Evolutionary conservation across 2,113 vertebrate genomes (phyloP).

Genomic region (Phrynosoma platyrhinos): DNA sequence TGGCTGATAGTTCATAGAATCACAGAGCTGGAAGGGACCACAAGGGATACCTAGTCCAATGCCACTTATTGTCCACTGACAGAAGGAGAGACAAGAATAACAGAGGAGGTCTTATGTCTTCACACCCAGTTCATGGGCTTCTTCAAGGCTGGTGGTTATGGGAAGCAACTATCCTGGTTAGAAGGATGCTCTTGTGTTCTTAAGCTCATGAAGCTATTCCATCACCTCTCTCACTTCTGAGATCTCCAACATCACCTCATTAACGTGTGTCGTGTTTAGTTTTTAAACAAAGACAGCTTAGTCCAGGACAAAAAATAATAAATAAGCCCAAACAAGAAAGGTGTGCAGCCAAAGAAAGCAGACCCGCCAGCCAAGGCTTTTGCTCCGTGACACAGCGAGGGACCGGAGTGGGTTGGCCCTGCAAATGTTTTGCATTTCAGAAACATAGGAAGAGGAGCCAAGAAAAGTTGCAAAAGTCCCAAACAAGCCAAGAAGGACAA

Average conservation of each 20-base stretch:
- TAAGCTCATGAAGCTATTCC: not conserved
- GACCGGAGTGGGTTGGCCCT: slow-evolving; percentile 64
- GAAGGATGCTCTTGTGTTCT: not conserved
- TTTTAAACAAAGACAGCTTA: not conserved
- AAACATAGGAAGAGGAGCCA: slow-evolving; percentile 68
- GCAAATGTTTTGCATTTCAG: slow-evolving; percentile 68
- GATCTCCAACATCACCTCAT: not conserved
- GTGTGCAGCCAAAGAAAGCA: slow-evolving; percentile 68
- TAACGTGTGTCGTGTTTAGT: not conserved
- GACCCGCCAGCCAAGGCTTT: slow-evolving; percentile 68
- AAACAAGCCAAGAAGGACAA: slow-evolving; percentile 70
- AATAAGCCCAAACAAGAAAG: not conserved
- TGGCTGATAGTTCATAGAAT: no score
- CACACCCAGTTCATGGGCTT: no score
- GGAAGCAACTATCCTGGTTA: not conserved
- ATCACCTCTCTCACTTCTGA: not conserved
- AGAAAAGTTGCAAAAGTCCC: slow-evolving; percentile 55
- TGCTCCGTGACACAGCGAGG: slow-evolving; percentile 59
- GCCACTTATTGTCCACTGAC: no score
- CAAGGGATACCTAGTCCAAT: no score
- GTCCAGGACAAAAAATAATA: not conserved
- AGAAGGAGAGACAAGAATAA: no score
- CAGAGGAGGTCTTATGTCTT: no score
- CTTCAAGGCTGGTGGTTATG: not conserved
- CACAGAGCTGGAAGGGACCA: no score